phyloP scores from a whole-genome alignment of 2,888 invertebrate species.

The Odontocerum albicorne region DNA sequence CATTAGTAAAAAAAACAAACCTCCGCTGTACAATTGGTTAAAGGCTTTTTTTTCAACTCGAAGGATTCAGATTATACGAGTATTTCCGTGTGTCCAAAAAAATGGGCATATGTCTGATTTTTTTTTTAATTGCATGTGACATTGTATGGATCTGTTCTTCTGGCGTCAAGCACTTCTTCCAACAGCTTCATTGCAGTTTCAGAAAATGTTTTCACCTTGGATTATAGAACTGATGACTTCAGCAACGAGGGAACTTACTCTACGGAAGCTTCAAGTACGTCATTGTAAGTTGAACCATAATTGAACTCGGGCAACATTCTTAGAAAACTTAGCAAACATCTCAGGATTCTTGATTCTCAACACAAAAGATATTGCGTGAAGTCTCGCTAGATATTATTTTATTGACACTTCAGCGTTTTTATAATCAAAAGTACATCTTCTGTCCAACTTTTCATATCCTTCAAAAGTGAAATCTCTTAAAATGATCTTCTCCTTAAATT shows the following conservation, averaged over 20 bases:
- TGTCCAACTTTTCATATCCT: conserved; percentile 31
- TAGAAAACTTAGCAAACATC: conserved; percentile 26
- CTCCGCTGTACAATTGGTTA: no score
- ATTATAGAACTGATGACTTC: no score
- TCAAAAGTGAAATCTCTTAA: conserved; percentile 33
- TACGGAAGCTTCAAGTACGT: no score
- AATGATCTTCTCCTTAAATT: conserved; percentile 32
- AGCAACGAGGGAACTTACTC: no score
- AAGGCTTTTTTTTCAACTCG: no score
- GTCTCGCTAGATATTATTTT: conserved; percentile 34
- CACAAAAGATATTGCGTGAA: conserved; percentile 38
- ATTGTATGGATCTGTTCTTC: conserved; percentile 33
- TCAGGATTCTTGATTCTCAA: conserved; percentile 32
- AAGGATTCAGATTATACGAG: no score
- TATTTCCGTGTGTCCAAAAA: no score
- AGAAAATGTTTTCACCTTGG: no score
- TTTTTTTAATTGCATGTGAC: no score
- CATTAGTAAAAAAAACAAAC: no score
- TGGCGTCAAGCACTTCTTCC: neutral
- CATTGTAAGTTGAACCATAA: no score
- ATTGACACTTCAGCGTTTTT: conserved; percentile 30
- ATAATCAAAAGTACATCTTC: conserved; percentile 23
- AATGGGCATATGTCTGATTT: no score
- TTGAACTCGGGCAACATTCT: neutral
- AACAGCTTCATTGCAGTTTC: neutral